Percentiles rank a stretch among this genome's conserved stretches.
Evolutionary conservation across 2,888 invertebrate genomes (phyloP).

Genomic region (Polyploca ridens): DNA sequence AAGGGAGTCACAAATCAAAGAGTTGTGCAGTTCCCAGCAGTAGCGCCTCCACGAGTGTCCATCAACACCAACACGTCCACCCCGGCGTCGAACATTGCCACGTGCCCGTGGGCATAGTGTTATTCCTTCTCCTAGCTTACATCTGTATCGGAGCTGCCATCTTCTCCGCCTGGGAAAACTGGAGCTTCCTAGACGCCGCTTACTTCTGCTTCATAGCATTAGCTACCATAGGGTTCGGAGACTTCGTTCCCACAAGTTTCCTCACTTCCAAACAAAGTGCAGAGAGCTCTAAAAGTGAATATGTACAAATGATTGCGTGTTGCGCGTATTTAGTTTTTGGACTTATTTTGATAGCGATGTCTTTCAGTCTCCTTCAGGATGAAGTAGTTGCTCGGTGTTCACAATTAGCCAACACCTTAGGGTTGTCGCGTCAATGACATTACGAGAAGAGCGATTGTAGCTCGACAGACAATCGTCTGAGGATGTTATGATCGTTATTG

Average conservation of each 20-base stretch:
- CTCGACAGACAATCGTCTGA: slow-evolving; percentile 73
- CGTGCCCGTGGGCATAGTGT: slow-evolving; percentile 81
- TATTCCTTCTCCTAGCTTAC: slow-evolving; percentile 89
- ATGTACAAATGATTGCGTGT: slow-evolving; percentile 90
- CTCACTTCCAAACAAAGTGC: slow-evolving; percentile 71
- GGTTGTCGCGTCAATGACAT: slow-evolving; percentile 86
- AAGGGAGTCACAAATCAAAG: slow-evolving; percentile 68
- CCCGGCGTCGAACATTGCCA: slow-evolving; percentile 71
- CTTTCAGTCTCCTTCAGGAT: slow-evolving; percentile 92
- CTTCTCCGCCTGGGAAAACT: slow-evolving; percentile 92
- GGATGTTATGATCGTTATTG: slow-evolving; percentile 82
- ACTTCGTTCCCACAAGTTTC: slow-evolving; percentile 87
- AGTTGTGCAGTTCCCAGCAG: slow-evolving; percentile 71
- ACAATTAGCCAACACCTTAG: slow-evolving; percentile 88
- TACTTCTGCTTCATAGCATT: slow-evolving; percentile 94
- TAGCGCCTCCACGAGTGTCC: slow-evolving; percentile 63
- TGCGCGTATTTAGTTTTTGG: slow-evolving; percentile 92
- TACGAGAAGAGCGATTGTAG: slow-evolving; percentile 81
- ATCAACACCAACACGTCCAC: slow-evolving; percentile 65
- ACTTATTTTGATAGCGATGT: slow-evolving; percentile 92
- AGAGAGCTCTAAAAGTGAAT: slow-evolving; percentile 80
- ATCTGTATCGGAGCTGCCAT: slow-evolving; percentile 90
- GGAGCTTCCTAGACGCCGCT: slow-evolving; percentile 92
- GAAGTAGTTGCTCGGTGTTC: slow-evolving; percentile 90
- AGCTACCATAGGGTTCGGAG: slow-evolving; percentile 93